phyloP scores from a whole-genome alignment of 2,797 vertebrate genomes.

The Rhinichthys osculus region DNA sequence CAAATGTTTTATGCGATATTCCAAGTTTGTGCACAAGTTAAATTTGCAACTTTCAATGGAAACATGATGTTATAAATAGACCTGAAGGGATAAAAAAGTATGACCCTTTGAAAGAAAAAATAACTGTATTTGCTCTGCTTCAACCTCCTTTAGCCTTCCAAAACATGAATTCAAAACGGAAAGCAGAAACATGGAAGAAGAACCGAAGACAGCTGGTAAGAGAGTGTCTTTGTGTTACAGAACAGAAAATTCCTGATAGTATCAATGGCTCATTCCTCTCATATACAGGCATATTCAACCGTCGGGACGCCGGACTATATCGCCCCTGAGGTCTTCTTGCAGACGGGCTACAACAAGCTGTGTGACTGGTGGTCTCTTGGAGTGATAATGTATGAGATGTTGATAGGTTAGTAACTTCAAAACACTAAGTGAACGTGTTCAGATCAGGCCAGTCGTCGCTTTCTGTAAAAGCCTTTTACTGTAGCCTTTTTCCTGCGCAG shows the following conservation, averaged over 20 bases:
- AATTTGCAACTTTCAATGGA: neutral
- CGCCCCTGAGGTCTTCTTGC: constrained; percentile 96
- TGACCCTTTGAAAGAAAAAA: neutral
- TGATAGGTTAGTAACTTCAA: constrained; percentile 85
- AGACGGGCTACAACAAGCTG: constrained; percentile 96
- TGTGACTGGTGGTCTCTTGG: constrained; percentile 99
- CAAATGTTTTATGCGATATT: neutral
- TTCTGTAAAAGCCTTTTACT: constrained; percentile 18
- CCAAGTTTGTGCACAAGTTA: neutral
- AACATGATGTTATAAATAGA: neutral
- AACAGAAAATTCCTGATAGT: neutral
- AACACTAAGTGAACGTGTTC: neutral
- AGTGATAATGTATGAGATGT: constrained; percentile 99
- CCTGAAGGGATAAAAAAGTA: neutral
- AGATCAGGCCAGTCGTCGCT: neutral
- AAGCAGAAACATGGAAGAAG: constrained; percentile 99
- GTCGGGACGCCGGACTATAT: constrained; percentile 97
- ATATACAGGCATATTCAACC: constrained; percentile 90
- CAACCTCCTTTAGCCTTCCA: constrained; percentile 86
- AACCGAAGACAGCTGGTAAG: constrained; percentile 95
- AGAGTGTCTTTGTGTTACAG: constrained; percentile 29
- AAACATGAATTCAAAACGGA: constrained; percentile 99
- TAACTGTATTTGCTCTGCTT: neutral
- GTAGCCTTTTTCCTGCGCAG: constrained; percentile 18
- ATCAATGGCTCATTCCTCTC: neutral